Conservation (phyloP, 2,888 invertebrate genomes). For the Ochropacha duplaris region DNA sequence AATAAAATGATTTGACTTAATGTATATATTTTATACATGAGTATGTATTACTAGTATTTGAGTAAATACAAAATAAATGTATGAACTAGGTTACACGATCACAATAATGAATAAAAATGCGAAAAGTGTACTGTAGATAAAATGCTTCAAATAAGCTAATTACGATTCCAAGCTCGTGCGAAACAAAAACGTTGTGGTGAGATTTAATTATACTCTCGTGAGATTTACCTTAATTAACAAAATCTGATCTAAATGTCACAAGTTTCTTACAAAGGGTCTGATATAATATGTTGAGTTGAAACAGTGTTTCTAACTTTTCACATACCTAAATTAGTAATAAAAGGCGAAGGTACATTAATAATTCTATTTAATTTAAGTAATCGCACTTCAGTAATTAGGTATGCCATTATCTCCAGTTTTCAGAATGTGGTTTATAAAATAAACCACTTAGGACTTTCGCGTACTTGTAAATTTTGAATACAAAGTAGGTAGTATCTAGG, state of each 20-base stretch:
- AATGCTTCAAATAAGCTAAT: not conserved
- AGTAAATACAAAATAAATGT: no score
- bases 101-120: no score
- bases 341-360: not conserved
- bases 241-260: not conserved
- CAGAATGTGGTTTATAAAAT: not conserved
- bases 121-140: not conserved
- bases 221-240: not conserved
- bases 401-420: not conserved
- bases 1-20: no score
- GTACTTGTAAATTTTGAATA: no score
- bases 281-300: not conserved
- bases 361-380: not conserved
- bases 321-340: not conserved
- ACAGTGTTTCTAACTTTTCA: not conserved
- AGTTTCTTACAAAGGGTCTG: not conserved
- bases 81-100: no score
- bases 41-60: no score
- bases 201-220: not conserved
- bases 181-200: not conserved
- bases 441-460: no score
- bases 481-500: no score
- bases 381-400: not conserved
- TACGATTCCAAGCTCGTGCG: not conserved
- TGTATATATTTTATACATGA: no score